phyloP scores from a whole-genome alignment of 2,888 invertebrate genomes.

The Strigamia maritima region DNA sequence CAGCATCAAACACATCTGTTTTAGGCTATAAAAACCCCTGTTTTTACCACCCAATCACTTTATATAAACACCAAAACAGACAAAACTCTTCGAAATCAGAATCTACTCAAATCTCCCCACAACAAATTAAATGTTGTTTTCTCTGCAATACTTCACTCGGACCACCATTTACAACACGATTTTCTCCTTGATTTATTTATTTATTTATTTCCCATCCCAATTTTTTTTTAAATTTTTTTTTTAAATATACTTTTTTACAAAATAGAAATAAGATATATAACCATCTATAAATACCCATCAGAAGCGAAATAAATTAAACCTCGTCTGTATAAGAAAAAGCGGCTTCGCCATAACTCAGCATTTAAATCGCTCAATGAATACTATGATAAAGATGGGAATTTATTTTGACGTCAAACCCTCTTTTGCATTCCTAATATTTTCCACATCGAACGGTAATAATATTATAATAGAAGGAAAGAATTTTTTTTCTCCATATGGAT shows the following conservation, averaged over 20 bases:
- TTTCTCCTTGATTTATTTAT: too few relatives aligned
- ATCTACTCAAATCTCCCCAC: too few relatives aligned
- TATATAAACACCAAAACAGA: too few relatives aligned
- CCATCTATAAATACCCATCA: constrained; percentile 1
- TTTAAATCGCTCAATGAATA: constrained; percentile 23
- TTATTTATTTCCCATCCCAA: background rate
- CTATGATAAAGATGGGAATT: constrained; percentile 3
- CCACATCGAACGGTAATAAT: background rate
- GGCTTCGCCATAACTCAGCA: background rate
- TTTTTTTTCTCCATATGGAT: background rate
- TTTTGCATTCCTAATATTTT: background rate
- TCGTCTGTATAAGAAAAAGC: background rate
- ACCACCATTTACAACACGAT: too few relatives aligned
- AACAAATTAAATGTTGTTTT: too few relatives aligned
- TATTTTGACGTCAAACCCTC: background rate
- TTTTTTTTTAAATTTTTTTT: background rate
- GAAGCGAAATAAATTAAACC: background rate
- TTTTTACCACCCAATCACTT: too few relatives aligned
- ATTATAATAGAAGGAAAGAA: background rate
- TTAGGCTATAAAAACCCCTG: too few relatives aligned
- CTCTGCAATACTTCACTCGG: too few relatives aligned
- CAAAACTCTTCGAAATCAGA: too few relatives aligned
- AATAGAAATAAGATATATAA: background rate
- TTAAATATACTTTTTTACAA: background rate
- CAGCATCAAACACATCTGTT: too few relatives aligned